Evolutionary conservation across 92 coral and sea anemone species (phyloP), one percentile per base, ranked within the genome.

Genomic region (Blastomussa wellsi): DNA sequence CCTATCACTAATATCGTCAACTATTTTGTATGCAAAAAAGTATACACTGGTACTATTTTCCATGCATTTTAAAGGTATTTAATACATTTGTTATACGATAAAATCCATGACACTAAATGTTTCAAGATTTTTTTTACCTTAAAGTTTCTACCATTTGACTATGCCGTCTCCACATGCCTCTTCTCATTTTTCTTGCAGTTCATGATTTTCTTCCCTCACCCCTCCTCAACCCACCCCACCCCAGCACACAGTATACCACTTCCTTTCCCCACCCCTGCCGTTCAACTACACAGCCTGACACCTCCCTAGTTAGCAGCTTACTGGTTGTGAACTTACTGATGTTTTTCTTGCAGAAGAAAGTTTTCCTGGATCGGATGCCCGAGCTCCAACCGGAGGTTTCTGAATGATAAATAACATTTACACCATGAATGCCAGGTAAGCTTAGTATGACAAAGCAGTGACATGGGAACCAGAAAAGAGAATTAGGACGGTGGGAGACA

Each of bases 381-480:
- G 73, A 1, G 81, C 87, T 57, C 64, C 87, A 20, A 83, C 87
- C 17, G 87, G 87, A n/a, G 66, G 87, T 41, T 83, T 83, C 87
- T 83, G 64, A 5, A 20, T 1, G 38, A 14, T 15, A 72, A 37
- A 17, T 7, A 52, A 36, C 31, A 49, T 22, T 5, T n/a, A n/a
- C n/a, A n/a, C n/a, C n/a, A n/a, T n/a, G n/a, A n/a, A n/a, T n/a
- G n/a, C n/a, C n/a, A n/a, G n/a, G n/a, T n/a, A n/a, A n/a, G n/a
- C n/a, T n/a, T n/a, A n/a, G n/a, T n/a, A n/a, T n/a, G n/a, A n/a
- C n/a, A n/a, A n/a, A n/a, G n/a, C n/a, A n/a, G n/a, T n/a, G n/a
- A n/a, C n/a, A n/a, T n/a, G n/a, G n/a, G n/a, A n/a, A n/a, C n/a
- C n/a, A n/a, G n/a, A n/a, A n/a, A n/a, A n/a, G n/a, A n/a, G n/a